Evolutionary conservation across 64 coral and sea anemone species (phyloP).

Genomic region (Exaiptasia diaphana): DNA sequence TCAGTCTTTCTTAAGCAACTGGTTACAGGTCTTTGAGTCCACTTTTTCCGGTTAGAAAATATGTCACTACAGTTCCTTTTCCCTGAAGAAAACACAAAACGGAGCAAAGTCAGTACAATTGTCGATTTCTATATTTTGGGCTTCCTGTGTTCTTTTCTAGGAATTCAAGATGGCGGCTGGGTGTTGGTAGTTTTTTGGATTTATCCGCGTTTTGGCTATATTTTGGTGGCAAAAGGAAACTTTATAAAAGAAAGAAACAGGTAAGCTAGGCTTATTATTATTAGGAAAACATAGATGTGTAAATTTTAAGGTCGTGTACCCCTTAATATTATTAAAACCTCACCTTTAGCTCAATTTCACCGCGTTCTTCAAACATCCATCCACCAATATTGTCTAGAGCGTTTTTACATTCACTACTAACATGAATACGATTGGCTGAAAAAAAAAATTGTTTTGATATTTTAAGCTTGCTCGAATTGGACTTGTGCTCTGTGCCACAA

Average conservation of each 20-base stretch:
- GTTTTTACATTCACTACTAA: slow-evolving; percentile 44
- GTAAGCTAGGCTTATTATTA: too few relatives aligned
- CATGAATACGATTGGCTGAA: slow-evolving; percentile 44
- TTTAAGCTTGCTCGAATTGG: too few relatives aligned
- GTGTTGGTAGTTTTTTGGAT: not conserved
- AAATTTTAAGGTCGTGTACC: too few relatives aligned
- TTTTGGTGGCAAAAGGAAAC: not conserved
- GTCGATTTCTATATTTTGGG: too few relatives aligned
- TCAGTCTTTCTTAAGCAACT: too few relatives aligned
- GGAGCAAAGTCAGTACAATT: not conserved
- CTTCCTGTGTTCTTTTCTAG: too few relatives aligned
- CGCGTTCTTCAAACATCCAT: slow-evolving; percentile 44
- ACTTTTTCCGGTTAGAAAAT: slow-evolving; percentile 39
- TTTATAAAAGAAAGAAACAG: too few relatives aligned
- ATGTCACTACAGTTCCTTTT: slow-evolving; percentile 43
- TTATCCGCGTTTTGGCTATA: not conserved
- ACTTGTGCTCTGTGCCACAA: not conserved
- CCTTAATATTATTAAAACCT: not conserved
- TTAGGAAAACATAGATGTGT: too few relatives aligned
- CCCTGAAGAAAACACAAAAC: slow-evolving; percentile 2
- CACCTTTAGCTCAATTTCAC: slow-evolving; percentile 30
- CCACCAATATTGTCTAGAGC: slow-evolving; percentile 42
- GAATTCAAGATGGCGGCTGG: too few relatives aligned
- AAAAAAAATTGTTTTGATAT: too few relatives aligned
- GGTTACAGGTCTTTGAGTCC: too few relatives aligned